Base-by-base conservation (phyloP, 2,797 vertebrate genomes). In the Hapalemur alaotrensis region DNA sequence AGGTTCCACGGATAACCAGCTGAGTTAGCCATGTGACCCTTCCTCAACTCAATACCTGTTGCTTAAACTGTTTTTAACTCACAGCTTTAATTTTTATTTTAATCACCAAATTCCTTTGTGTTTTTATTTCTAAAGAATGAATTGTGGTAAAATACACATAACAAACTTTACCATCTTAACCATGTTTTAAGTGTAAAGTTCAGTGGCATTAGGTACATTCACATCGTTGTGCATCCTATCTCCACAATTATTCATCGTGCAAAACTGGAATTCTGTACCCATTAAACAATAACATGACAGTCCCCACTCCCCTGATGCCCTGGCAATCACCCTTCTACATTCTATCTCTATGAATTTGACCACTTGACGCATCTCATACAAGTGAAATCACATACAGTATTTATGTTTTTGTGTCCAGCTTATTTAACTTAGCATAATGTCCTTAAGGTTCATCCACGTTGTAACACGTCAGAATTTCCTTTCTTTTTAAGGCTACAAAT, bases 1-100 rank as follows among this genome's bases (percentile, higher is more conserved):
- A 25, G 9, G 3, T 46, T 38, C 78, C 80, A 15, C 0, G 35
- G 52, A 67, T 38, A 75, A 81, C 1, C 38, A 70, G 50, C 32
- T 46, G 22, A 65, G 79, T 57, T 48, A 80, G 46, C 12, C 25
- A 20, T 14, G 22, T 7, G 8, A 54, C 17, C 48, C 54, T 73
- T 67, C 35, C 48, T 89, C 59, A 89, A 61, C 93, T 32, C 54
- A 70, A 59, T 54, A 72, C 32, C 65, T 69, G 22, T 63, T 67
- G 70, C 50, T 78, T 86, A 73, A 78, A 41, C 69, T 48, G 43
- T 72, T 92, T 91, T 92, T 63, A 65, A 95, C n/a, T 82, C 17
- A 59, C 3, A 32, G 35, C 23, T 83, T 95, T 87, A 23, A 72
- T 59, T 48, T 96, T 85, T 67, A 35, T 30, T 73, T 87, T 89